Conservation (phyloP, 2,888 invertebrate genomes). For the Euphydryas editha region DNA sequence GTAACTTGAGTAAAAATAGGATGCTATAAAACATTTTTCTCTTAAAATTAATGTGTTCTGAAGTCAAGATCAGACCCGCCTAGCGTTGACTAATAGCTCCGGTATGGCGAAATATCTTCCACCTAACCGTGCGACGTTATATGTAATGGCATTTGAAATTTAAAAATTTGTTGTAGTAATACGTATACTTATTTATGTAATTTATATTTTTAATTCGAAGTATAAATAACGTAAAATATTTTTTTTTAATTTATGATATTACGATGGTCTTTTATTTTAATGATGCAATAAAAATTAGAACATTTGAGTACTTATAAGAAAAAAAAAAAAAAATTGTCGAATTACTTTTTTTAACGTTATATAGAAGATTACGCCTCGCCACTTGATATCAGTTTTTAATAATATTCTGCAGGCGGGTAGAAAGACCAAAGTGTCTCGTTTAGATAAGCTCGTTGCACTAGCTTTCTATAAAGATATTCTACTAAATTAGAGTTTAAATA, state of each 20-base stretch:
- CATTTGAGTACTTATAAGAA: neutral
- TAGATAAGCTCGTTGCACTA: constrained; percentile 36
- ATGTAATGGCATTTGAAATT: constrained; percentile 5
- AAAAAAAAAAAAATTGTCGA: neutral
- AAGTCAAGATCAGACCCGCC: constrained; percentile 15
- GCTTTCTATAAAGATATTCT: constrained; percentile 33
- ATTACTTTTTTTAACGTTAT: neutral
- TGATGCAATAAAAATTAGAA: neutral
- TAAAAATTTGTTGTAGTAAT: neutral
- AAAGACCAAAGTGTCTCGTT: constrained; percentile 36
- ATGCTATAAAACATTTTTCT: constrained; percentile 20
- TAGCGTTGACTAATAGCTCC: constrained; percentile 19
- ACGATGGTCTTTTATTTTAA: neutral
- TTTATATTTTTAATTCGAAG: no score
- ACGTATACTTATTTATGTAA: neutral
- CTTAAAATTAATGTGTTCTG: constrained; percentile 22
- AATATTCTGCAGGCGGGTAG: constrained; percentile 27
- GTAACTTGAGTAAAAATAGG: constrained; percentile 13
- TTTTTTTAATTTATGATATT: neutral
- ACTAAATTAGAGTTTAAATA: constrained; percentile 21
- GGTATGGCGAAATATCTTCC: constrained; percentile 16
- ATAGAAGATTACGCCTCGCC: neutral
- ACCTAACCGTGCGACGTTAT: constrained; percentile 9
- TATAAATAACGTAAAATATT: no score
- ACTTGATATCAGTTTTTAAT: constrained; percentile 20